Evolutionary conservation across 2,113 vertebrate genomes (phyloP), one percentile per base, ranked within the genome.

Genomic region (Chroicocephalus ridibundus): DNA sequence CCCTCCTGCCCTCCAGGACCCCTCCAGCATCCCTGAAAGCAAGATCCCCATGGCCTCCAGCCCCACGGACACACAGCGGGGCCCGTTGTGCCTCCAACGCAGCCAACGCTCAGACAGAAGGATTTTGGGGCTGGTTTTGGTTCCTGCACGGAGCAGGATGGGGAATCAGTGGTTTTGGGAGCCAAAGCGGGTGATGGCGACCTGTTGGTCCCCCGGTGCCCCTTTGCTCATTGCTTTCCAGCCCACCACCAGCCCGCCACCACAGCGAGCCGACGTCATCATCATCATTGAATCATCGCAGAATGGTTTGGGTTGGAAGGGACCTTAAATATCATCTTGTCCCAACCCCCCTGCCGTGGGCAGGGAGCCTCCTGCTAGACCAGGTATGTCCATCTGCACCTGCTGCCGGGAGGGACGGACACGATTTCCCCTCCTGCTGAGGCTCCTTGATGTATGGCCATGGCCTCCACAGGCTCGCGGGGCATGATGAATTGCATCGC

Each of bases 251-350:
- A 1, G 15, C 40, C 64, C 5, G 6, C 4, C 44, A 13, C 21
- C 5, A 0, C 54, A 5, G n/a, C 0, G 0, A 70, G 26, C n/a
- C 2, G 0, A 0, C 8, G 51, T 52, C 51, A 8, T 52, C 51
- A 52, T 27, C 51, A 14, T 27, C 51, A 27, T 52, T 13, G 26
- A 27, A 27, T 47, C 47, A 22, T 22, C 47, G 11, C 47, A 47
- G 47, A 47, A 47, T 21, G 46, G 46, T 21, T 20, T 5, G 46
- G 46, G 46, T 47, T 11, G 46, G 46, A 47, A 47, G 46, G 22
- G 25, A 52, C 51, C 51, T 52, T 52, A 24, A 52, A 26, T 12
- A 52, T 52, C 24, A 15, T 27, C 51, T 27, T 52, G 51, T 52
- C 24, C 51, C 25, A 52, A 52, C 13, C 47, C 20, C 20, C 20